Conservation (phyloP, 2,888 invertebrate genomes). For the Chrysolina americana region DNA sequence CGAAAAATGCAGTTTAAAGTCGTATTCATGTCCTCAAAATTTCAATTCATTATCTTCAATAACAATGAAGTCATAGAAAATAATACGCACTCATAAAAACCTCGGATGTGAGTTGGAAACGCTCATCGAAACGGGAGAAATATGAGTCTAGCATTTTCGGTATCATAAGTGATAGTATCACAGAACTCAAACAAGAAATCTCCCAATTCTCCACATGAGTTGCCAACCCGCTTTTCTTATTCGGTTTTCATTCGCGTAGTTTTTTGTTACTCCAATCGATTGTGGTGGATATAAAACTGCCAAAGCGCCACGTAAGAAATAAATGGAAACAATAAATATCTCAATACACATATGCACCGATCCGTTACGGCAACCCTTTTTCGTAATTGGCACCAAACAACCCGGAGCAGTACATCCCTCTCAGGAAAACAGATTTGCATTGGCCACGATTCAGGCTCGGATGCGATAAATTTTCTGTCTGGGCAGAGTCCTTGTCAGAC, state of each 20-base stretch:
- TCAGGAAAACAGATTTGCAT: constrained; percentile 19
- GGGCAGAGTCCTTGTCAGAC: neutral
- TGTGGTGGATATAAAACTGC: constrained; percentile 21
- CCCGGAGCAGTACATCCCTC: constrained; percentile 15
- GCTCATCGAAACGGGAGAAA: too few relatives aligned
- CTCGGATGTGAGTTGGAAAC: too few relatives aligned
- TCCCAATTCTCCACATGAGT: neutral
- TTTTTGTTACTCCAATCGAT: constrained; percentile 19
- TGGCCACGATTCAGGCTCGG: neutral
- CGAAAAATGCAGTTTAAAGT: too few relatives aligned
- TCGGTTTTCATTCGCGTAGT: constrained; percentile 12
- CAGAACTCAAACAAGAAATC: neutral
- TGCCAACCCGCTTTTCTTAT: neutral
- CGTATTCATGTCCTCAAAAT: too few relatives aligned
- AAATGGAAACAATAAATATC: constrained; percentile 42
- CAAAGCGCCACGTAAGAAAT: constrained; percentile 29
- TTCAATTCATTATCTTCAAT: too few relatives aligned
- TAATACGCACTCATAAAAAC: too few relatives aligned
- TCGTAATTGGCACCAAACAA: constrained; percentile 27
- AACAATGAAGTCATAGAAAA: too few relatives aligned
- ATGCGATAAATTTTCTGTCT: neutral
- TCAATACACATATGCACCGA: constrained; percentile 34
- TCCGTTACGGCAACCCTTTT: constrained; percentile 35
- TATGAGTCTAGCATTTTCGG: too few relatives aligned
- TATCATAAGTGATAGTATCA: neutral